Conservation (phyloP, 1,140 invertebrate species). For the Aphaenogaster ashmeadi region DNA sequence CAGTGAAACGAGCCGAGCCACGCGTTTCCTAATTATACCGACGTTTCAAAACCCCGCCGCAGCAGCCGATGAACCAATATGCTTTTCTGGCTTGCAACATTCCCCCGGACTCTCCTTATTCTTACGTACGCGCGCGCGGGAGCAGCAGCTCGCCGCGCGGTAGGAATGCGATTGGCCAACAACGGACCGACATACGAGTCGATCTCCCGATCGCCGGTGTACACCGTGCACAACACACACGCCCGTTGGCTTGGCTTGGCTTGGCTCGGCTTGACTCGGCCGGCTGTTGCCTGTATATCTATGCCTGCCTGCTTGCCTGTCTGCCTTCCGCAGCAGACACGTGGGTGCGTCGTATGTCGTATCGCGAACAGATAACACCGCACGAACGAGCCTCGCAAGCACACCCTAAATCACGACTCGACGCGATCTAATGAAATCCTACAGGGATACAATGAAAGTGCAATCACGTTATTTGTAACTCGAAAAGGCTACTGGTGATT, state of each 20-base stretch:
- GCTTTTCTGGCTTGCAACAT: conserved; percentile 85
- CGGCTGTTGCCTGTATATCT: neutral
- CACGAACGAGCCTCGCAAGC: conserved; percentile 79
- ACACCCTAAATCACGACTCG: conserved; percentile 56
- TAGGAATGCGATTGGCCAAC: conserved; percentile 86
- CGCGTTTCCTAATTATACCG: conserved; percentile 85
- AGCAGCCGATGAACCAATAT: conserved; percentile 86
- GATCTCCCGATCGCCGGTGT: conserved; percentile 44
- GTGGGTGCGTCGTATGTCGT: conserved; percentile 67
- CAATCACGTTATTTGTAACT: neutral
- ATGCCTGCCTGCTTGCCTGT: neutral
- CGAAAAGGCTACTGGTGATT: neutral
- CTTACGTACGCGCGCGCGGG: conserved; percentile 61
- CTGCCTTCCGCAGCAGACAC: conserved; percentile 20
- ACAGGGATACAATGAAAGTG: neutral
- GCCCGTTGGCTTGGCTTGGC: conserved; percentile 12
- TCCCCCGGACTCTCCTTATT: conserved; percentile 72
- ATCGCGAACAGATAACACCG: conserved; percentile 46
- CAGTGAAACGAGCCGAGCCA: conserved; percentile 70
- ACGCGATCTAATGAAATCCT: neutral
- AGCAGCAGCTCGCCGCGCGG: conserved; percentile 75
- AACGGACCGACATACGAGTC: conserved; percentile 71
- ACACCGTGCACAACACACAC: conserved; percentile 20
- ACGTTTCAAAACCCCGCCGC: conserved; percentile 82
- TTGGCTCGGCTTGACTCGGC: neutral